Conservation (phyloP, 1,140 invertebrate species). For the Drosophila virilis region DNA sequence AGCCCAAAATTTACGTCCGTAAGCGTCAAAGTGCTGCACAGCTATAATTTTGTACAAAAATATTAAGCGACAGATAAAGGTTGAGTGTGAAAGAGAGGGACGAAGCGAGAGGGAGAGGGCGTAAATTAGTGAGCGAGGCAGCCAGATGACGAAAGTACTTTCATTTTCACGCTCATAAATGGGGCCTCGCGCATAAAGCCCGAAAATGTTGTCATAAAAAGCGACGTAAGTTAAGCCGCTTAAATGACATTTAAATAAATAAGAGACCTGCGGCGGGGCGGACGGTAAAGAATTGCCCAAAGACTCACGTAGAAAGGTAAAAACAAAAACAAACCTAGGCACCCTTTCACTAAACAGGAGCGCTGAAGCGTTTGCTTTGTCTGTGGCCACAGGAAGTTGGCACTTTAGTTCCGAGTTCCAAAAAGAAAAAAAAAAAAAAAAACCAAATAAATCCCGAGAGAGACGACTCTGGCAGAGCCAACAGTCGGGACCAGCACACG, state of each 20-base stretch:
- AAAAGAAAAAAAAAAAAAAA: constrained; percentile 29
- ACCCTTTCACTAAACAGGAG: constrained; percentile 62
- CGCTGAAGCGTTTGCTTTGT: constrained; percentile 11
- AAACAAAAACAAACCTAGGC: constrained; percentile 20
- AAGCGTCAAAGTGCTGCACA: constrained; percentile 53
- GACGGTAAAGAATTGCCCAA: constrained; percentile 34
- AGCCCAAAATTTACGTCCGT: constrained; percentile 50
- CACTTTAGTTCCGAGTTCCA: constrained; percentile 32
- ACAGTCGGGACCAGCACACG: constrained; percentile 25
- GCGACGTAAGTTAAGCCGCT: constrained; percentile 66
- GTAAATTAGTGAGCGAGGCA: constrained; percentile 10
- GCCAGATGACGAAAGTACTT: constrained; percentile 71
- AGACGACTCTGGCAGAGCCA: not conserved
- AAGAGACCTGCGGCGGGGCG: constrained; percentile 13
- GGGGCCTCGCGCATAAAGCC: constrained; percentile 58
- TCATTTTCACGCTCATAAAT: constrained; percentile 80
- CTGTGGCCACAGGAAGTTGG: constrained; percentile 63
- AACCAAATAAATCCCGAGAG: constrained; percentile 15
- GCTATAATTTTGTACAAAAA: constrained; percentile 54
- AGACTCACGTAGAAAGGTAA: constrained; percentile 62
- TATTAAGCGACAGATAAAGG: constrained; percentile 6
- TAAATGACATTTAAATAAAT: constrained; percentile 79
- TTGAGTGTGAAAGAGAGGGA: constrained; percentile 9
- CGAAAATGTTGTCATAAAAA: constrained; percentile 68
- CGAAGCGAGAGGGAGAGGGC: constrained; percentile 12